These are phyloP conservation scores for Hippocampus abdominalis DNA, from an alignment of 2,113 vertebrate genomes.

Conservation along the genomic window DNA sequence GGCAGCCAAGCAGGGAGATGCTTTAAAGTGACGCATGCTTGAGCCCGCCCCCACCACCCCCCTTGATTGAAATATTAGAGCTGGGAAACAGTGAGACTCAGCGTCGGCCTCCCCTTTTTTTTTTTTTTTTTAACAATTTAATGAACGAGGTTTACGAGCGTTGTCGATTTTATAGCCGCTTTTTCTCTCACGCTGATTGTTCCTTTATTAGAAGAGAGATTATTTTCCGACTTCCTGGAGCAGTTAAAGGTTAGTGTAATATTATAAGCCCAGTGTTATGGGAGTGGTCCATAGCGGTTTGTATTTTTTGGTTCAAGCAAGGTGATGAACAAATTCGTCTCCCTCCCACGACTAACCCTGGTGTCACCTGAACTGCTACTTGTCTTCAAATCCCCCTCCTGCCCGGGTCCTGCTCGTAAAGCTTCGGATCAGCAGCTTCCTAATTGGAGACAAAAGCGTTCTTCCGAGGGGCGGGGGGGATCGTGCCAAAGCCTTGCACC, in stretches of 20 bases:
- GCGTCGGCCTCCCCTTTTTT: constrained; percentile 39
- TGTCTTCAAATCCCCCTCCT: not conserved
- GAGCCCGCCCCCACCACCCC: not conserved
- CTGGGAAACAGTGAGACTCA: constrained; percentile 40
- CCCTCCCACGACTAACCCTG: constrained; percentile 23
- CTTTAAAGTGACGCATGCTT: constrained; percentile 34
- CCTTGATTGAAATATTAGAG: constrained; percentile 59
- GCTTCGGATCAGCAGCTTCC: constrained; percentile 4
- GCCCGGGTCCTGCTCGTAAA: not conserved
- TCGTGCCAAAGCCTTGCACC: not conserved
- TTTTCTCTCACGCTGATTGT: constrained; percentile 32
- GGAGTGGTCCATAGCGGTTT: constrained; percentile 23
- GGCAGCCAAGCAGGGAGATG: constrained; percentile 47
- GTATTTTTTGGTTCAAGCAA: constrained; percentile 26
- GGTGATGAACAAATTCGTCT: constrained; percentile 28
- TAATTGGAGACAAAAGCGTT: constrained; percentile 23
- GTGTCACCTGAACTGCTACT: constrained; percentile 5
- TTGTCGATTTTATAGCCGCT: constrained; percentile 43
- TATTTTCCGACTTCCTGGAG: constrained; percentile 58
- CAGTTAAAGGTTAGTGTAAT: constrained; percentile 59
- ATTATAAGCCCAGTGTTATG: constrained; percentile 35
- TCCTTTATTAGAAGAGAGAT: constrained; percentile 53
- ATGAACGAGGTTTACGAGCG: constrained; percentile 58
- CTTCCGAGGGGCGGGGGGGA: not conserved
- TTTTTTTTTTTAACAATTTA: constrained; percentile 55